These are phyloP conservation scores for Macaca fascicularis DNA, from an alignment of 2,113 vertebrate genomes.

Conservation along the genomic window DNA sequence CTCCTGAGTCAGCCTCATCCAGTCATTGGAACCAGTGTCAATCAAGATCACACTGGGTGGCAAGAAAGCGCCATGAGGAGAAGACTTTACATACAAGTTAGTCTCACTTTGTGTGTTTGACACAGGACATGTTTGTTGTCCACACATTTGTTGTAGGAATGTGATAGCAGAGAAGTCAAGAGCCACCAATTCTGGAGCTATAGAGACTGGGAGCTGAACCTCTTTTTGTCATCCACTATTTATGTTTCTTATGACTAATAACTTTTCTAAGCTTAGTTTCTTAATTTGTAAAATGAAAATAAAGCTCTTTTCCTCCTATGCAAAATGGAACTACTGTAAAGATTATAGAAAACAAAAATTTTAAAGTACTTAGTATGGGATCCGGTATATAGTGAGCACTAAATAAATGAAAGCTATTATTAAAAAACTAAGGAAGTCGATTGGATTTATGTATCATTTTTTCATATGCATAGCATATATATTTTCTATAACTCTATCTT, in stretches of 20 bases:
- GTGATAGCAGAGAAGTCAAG: background rate
- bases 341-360: background rate
- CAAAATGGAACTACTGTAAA: background rate
- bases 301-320: background rate
- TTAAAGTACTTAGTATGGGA: background rate
- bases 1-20: background rate
- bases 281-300: background rate
- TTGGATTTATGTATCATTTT: background rate
- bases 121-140: background rate
- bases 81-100: background rate
- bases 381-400: background rate
- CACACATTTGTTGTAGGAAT: background rate
- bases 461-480: background rate
- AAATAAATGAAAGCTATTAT: background rate
- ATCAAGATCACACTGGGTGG: background rate
- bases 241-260: background rate
- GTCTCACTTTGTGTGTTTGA: background rate
- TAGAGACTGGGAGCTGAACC: background rate
- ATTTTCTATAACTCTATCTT: background rate
- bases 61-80: background rate
- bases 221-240: background rate
- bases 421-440: background rate
- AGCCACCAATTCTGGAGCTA: background rate
- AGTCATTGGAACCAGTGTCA: background rate
- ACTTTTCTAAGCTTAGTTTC: background rate